A percentile compares a stretch with the other conserved stretches of the same genome.
These are phyloP conservation scores for Aelia acuminata DNA, from an alignment of 2,888 invertebrate species.

Conservation along the genomic window DNA sequence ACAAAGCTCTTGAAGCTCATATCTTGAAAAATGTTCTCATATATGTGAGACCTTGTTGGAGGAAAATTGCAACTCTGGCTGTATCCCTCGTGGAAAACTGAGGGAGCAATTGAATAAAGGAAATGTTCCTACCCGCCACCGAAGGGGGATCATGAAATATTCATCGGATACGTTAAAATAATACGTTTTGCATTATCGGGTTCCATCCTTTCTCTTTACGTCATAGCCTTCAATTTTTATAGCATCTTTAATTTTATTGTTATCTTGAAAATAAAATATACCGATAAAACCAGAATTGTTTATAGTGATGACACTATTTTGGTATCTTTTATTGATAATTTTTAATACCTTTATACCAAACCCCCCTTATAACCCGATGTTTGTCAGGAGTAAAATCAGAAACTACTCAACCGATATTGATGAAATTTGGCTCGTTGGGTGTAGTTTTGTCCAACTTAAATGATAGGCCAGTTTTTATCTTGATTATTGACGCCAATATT, in stretches of 20 bases:
- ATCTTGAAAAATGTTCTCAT: constrained; percentile 15
- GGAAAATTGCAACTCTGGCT: not conserved
- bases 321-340: too few relatives aligned
- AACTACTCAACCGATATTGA: too few relatives aligned
- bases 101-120: constrained; percentile 11
- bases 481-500: too few relatives aligned
- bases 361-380: too few relatives aligned
- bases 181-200: constrained; percentile 7
- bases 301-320: not conserved
- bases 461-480: too few relatives aligned
- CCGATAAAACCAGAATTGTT: not conserved
- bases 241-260: not conserved
- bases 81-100: not conserved
- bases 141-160: not conserved
- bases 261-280: not conserved
- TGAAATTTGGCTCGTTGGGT: too few relatives aligned
- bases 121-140: not conserved
- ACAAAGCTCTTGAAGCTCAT: not conserved
- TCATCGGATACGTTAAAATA: not conserved
- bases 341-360: too few relatives aligned
- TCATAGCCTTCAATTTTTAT: not conserved
- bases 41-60: not conserved
- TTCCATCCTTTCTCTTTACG: not conserved
- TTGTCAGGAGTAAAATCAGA: too few relatives aligned
- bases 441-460: too few relatives aligned